A percentile compares a stretch with the other conserved stretches of the same genome.
Evolutionary conservation across 2,113 vertebrate species (phyloP).

Genomic region (Passer montanus): DNA sequence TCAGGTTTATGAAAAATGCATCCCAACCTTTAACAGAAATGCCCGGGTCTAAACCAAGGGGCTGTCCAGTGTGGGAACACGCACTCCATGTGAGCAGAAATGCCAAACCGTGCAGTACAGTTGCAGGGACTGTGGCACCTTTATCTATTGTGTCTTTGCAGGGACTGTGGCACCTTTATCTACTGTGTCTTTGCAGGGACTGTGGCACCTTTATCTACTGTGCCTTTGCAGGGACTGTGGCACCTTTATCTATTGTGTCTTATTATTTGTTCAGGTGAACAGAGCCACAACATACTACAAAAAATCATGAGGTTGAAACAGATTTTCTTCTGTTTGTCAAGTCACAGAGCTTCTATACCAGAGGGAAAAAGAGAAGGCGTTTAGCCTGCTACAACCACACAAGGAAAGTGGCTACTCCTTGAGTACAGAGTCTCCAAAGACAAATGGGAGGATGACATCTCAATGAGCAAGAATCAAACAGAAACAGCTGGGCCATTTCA

Average conservation of each 20-base stretch:
- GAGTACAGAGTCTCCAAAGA: background rate
- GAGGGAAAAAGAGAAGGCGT: background rate
- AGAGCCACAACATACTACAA: background rate
- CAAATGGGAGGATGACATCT: background rate
- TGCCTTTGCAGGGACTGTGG: background rate
- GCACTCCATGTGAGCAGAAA: background rate
- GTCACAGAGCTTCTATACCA: background rate
- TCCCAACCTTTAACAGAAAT: background rate
- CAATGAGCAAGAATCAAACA: background rate
- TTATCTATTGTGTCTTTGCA: no score
- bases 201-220: no score
- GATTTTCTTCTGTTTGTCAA: background rate
- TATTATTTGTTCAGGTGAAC: background rate
- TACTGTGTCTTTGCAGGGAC: background rate
- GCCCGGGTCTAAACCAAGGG: background rate
- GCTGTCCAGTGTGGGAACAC: background rate
- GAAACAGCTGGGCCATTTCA: background rate
- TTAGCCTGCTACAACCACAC: background rate
- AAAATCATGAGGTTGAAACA: background rate
- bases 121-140: background rate
- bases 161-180: no score
- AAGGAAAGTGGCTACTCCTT: background rate
- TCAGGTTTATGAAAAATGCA: fast-evolving
- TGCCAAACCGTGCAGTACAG: fast-evolving
- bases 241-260: background rate